Conservation (phyloP, 2,888 invertebrate genomes). For the Suillia variegata region DNA sequence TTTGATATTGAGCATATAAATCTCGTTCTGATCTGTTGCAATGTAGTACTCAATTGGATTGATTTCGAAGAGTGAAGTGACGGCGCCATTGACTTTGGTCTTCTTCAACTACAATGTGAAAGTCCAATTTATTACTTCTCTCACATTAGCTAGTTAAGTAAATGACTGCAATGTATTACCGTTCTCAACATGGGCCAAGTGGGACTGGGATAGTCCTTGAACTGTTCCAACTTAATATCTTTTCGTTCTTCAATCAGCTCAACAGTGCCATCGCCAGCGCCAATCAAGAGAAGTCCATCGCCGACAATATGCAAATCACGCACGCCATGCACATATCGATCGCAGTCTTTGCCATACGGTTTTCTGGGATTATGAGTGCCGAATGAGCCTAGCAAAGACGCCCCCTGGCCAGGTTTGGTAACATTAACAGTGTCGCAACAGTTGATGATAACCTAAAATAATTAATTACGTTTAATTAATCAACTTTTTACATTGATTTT, state of each 20-base stretch:
- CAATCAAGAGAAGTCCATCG: slow-evolving; percentile 72
- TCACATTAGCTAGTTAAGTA: no score
- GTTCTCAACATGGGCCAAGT: slow-evolving; percentile 67
- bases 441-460: slow-evolving; percentile 60
- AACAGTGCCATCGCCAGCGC: slow-evolving; percentile 83
- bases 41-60: slow-evolving; percentile 69
- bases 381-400: slow-evolving; percentile 64
- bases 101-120: slow-evolving; percentile 62
- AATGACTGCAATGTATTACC: no score
- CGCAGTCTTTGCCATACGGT: slow-evolving; percentile 57
- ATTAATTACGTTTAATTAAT: background rate
- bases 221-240: slow-evolving; percentile 41
- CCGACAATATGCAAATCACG: slow-evolving; percentile 69
- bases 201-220: slow-evolving; percentile 61
- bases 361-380: slow-evolving; percentile 59
- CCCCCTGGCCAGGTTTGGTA: slow-evolving; percentile 40
- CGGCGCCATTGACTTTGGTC: slow-evolving; percentile 68
- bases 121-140: no score
- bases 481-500: slow-evolving; percentile 65
- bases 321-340: slow-evolving; percentile 63
- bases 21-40: slow-evolving; percentile 80
- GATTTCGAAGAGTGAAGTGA: slow-evolving; percentile 76
- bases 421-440: slow-evolving; percentile 59
- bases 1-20: slow-evolving; percentile 74
- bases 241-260: slow-evolving; percentile 72